Conservation (phyloP, 2,113 vertebrate genomes). For the Asarcornis scutulata region DNA sequence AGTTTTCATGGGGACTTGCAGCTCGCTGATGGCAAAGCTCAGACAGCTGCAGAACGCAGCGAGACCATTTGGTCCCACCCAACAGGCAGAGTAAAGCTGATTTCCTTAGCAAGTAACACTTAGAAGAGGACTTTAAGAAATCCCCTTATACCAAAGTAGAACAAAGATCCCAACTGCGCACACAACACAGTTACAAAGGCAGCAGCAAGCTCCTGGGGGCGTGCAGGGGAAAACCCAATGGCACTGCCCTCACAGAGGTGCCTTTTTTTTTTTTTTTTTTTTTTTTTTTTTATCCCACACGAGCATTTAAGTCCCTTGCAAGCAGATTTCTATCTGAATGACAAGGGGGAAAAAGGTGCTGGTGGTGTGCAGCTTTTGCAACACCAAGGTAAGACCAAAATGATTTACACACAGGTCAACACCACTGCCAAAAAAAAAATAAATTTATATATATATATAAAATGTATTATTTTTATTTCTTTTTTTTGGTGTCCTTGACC, state of each 20-base stretch:
- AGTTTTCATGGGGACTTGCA: not conserved
- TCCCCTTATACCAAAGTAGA: not conserved
- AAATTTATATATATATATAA: too few species aligned
- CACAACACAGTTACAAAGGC: not conserved
- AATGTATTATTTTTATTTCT: too few species aligned
- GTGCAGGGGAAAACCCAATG: not conserved
- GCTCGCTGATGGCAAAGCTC: not conserved
- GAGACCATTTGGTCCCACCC: not conserved
- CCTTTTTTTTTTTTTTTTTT: not conserved
- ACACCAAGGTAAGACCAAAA: not conserved
- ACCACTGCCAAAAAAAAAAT: not conserved
- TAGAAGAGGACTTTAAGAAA: not conserved
- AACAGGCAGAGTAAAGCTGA: not conserved
- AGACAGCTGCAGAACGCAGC: not conserved
- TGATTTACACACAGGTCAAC: not conserved
- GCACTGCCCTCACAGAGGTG: not conserved
- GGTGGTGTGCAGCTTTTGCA: not conserved
- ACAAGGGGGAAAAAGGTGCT: not conserved
- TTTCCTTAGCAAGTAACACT: not conserved
- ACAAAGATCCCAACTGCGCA: not conserved
- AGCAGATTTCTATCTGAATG: not conserved
- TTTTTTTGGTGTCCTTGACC: not conserved
- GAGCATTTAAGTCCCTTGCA: not conserved
- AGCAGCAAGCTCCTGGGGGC: not conserved
- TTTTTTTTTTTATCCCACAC: not conserved